Percentiles rank a stretch among this genome's conserved stretches.
Evolutionary conservation across 2,888 invertebrate genomes (phyloP).

Genomic region (Cheilosia grossa): DNA sequence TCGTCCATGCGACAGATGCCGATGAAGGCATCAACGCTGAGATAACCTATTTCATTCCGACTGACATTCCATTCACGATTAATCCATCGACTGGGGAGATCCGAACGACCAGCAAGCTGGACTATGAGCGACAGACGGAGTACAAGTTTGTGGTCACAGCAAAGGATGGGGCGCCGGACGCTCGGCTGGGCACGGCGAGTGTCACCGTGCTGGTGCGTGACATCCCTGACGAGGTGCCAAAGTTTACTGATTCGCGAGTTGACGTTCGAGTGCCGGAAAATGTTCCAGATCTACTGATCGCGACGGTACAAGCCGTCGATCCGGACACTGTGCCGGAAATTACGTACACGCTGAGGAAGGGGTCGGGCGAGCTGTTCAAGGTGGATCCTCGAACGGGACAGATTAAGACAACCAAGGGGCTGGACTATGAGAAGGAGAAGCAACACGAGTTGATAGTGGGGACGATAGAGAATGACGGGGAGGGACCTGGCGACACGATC

Average conservation of each 20-base stretch:
- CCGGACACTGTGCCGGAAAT: slow-evolving; percentile 92
- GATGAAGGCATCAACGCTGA: slow-evolving; percentile 94
- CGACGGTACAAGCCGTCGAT: slow-evolving; percentile 93
- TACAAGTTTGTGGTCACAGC: slow-evolving; percentile 92
- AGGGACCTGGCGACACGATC: slow-evolving; percentile 88
- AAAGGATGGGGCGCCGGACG: slow-evolving; percentile 93
- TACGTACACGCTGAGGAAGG: slow-evolving; percentile 93
- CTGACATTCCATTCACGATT: slow-evolving; percentile 90
- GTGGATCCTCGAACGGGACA: slow-evolving; percentile 92
- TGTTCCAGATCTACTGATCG: slow-evolving; percentile 89
- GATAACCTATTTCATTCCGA: slow-evolving; percentile 91
- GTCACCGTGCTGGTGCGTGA: slow-evolving; percentile 92
- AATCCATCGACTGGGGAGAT: slow-evolving; percentile 92
- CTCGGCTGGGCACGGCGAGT: slow-evolving; percentile 93
- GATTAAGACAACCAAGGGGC: slow-evolving; percentile 89
- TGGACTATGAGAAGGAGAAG: slow-evolving; percentile 91
- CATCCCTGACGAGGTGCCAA: slow-evolving; percentile 90
- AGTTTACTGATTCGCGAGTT: slow-evolving; percentile 89
- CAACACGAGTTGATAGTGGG: slow-evolving; percentile 91
- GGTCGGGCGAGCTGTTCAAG: slow-evolving; percentile 91
- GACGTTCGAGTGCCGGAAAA: slow-evolving; percentile 94
- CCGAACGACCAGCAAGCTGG: slow-evolving; percentile 88
- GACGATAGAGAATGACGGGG: slow-evolving; percentile 91
- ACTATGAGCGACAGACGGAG: slow-evolving; percentile 92
- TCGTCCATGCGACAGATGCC: slow-evolving; percentile 92